Evolutionary conservation across 2,797 vertebrate genomes (phyloP), one percentile per base, ranked within the genome.

Genomic region (Tenualosa ilisha): DNA sequence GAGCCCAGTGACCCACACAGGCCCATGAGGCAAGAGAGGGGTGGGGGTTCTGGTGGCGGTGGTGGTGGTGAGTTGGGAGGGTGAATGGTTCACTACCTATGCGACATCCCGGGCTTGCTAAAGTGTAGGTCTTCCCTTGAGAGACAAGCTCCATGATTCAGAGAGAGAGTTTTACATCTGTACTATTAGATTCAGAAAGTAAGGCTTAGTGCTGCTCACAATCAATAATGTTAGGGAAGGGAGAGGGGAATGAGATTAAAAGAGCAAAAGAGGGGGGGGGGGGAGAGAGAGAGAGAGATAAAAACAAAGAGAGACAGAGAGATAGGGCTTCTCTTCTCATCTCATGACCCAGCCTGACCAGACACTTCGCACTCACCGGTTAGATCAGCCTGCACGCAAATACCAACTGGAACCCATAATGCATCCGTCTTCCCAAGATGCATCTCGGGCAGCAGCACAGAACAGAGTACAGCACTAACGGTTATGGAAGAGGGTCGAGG

Each of bases 241-340:
- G 63, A 68, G 24, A 2, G 11, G 24, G 24, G 26, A 82, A 68
- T 82, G 82, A 86, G 82, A 85, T 72, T 63, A 85, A 59, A 6
- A 26, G 79, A 85, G 84, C 1, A 17, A 49, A 22, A 46, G 31
- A 37, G n/a, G 6, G 24, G 11, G 31, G 31, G 31, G 61, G 24
- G n/a, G 24, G 63, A 26, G 65, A 24, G 24, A 31, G 2, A 65
- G 63, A 65, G 63, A 65, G 63, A 65, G 61, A 65, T 3, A 65
- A 9, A 65, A n/a, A n/a, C n/a, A n/a, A n/a, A n/a, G n/a, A 65
- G 1, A 40, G 26, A 22, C 26, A 53, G 54, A 56, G 54, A 22
- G 54, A 56, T 3, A 12, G 12, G 1, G 51, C 51, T n/a, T 24
- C 24, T 24, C 7, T 9, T 31, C 11, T 31, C 24, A 26, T 68